A percentile compares a stretch with the other conserved stretches of the same genome.
These are phyloP conservation scores for Cololabis saira DNA, from an alignment of 2,113 vertebrate species.

Conservation along the genomic window DNA sequence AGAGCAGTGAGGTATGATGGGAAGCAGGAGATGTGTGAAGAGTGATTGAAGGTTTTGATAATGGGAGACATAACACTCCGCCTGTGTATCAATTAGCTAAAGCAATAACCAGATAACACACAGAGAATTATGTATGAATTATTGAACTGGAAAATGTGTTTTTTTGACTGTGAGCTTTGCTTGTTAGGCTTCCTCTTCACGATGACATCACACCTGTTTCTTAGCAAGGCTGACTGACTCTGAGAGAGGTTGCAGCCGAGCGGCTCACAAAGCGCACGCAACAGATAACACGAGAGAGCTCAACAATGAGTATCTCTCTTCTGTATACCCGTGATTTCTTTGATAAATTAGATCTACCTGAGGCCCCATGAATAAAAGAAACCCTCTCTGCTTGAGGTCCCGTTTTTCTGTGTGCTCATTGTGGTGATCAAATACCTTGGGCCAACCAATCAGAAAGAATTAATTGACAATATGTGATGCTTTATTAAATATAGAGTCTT, in stretches of 20 bases:
- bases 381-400: no score
- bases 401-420: no score
- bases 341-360: no score
- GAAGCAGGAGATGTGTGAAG: neutral
- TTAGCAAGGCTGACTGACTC: conserved; percentile 30
- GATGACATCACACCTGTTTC: conserved; percentile 45
- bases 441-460: no score
- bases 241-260: conserved; percentile 3
- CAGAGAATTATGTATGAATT: conserved; percentile 52
- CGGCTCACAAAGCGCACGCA: neutral
- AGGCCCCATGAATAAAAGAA: no score
- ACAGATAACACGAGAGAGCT: neutral
- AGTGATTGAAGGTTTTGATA: neutral
- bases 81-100: conserved; percentile 14
- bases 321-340: neutral
- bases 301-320: neutral
- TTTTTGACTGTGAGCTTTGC: conserved; percentile 35
- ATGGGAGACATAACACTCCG: conserved; percentile 4
- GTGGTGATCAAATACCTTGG: no score
- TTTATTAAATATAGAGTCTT: no score
- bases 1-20: neutral
- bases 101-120: conserved; percentile 10
- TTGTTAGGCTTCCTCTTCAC: conserved; percentile 49
- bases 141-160: conserved; percentile 53
- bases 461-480: no score